These are phyloP conservation scores for Ceramica pisi DNA, from an alignment of 2,888 invertebrate genomes.

Conservation along the genomic window DNA sequence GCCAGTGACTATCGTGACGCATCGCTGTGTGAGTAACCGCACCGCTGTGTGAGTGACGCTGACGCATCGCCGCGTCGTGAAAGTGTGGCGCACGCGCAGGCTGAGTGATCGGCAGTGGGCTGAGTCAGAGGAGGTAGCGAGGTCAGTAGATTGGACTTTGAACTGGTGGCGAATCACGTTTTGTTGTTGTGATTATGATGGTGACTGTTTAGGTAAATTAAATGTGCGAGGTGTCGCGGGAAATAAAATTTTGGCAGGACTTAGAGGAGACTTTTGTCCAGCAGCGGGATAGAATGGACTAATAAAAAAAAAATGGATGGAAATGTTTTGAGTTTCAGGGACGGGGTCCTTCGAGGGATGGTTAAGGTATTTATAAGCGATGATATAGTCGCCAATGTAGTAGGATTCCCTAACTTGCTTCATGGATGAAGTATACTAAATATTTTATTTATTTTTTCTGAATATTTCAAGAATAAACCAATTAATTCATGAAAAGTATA, in stretches of 20 bases:
- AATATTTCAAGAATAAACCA: no score
- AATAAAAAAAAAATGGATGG: no score
- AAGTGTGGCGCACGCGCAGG: constrained; percentile 75
- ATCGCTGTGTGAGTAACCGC: constrained; percentile 50
- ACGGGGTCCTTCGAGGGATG: no score
- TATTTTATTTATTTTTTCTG: no score
- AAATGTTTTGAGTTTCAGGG: neutral
- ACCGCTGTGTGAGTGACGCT: constrained; percentile 60
- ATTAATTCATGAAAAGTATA: no score
- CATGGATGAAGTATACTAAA: no score
- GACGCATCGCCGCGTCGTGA: constrained; percentile 71
- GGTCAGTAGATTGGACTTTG: constrained; percentile 41
- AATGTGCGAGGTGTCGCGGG: neutral
- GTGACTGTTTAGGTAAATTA: neutral
- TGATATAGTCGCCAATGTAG: no score
- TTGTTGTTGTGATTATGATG: neutral
- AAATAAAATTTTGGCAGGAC: no score
- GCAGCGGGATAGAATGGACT: no score
- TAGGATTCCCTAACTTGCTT: no score
- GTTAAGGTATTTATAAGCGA: no score
- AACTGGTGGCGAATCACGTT: neutral
- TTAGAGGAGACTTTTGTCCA: no score
- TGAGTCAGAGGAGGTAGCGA: constrained; percentile 65
- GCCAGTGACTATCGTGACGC: constrained; percentile 9
- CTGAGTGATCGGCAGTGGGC: constrained; percentile 70